Evolutionary conservation across 2,113 vertebrate species (phyloP), one percentile per base, ranked within the genome.

Genomic region (Trinectes maculatus): DNA sequence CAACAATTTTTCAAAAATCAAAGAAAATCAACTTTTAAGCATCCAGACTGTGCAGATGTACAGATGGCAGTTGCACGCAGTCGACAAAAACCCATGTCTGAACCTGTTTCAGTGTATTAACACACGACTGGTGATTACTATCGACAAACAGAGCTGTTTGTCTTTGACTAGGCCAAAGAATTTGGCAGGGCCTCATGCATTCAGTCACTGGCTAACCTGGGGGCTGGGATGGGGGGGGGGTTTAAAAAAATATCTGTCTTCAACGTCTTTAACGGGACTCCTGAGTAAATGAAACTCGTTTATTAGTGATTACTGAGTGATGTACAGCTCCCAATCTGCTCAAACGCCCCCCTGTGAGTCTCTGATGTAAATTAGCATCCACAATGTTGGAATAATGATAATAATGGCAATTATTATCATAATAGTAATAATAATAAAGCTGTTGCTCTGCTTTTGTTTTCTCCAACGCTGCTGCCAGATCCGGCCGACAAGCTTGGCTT

Each of bases 71-170:
- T 21, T 51, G 62, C 48, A 48, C 51, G 15, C 34, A 8, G 22
- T 37, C 62, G 67, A 76, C 49, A 42, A 71, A 52, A 68, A 72
- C 29, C 69, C 24, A 13, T 52, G 77, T 80, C 52, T 69, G 43
- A 65, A 75, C 16, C 71, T 24, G 49, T 59, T 71, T 31, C 56
- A 21, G 9, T 74, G 68, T 66, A 70, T 77, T 77, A 69, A 77
- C 81, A 84, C 62, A 34, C 34, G 44, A 31, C 36, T n/a, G 73
- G 56, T 22, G 83, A 89, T 78, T 74, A 74, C 68, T 29, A 73
- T 46, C 66, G 77, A 77, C 82, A 87, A 86, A 86, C 69, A 67
- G 7, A 39, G 40, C 37, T 71, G 80, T 85, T 89, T 84, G 82
- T 65, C 77, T 85, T 72, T 80, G 82, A 75, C 62, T 18, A 1